Percentiles rank a stretch among this genome's conserved stretches.
phyloP scores from a whole-genome alignment of 2,797 vertebrate genomes.

The Pantherophis vulpinus region DNA sequence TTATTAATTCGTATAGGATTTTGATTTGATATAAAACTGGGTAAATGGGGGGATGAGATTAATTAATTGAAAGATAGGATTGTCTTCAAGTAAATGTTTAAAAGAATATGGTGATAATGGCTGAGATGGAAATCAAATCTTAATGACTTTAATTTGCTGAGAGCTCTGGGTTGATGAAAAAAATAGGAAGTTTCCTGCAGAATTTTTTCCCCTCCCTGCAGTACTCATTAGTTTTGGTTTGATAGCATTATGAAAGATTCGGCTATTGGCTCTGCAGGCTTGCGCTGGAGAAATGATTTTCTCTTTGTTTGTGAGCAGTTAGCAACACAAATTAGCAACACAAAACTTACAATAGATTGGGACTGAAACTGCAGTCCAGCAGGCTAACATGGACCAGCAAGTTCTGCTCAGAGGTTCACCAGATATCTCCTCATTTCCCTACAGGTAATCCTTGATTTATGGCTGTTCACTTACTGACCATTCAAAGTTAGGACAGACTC shows the following conservation, averaged over 20 bases:
- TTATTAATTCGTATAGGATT: constrained; percentile 77
- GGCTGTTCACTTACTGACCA: neutral
- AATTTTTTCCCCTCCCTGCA: constrained; percentile 29
- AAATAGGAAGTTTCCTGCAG: constrained; percentile 55
- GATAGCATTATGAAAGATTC: neutral
- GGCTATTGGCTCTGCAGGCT: neutral
- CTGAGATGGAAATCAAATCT: constrained; percentile 77
- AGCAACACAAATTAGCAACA: neutral
- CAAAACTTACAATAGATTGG: neutral
- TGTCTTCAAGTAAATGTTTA: constrained; percentile 75
- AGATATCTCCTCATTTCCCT: neutral
- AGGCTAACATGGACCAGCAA: neutral
- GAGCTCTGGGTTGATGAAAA: constrained; percentile 57
- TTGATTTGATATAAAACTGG: constrained; percentile 74
- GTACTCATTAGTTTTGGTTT: constrained; percentile 17
- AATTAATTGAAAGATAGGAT: constrained; percentile 78
- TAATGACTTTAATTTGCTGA: constrained; percentile 77
- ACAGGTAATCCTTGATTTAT: neutral
- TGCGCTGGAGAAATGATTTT: neutral
- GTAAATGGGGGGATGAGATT: constrained; percentile 70
- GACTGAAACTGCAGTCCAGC: neutral
- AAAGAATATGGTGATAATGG: constrained; percentile 75
- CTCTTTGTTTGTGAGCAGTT: neutral
- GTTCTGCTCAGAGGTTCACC: neutral
- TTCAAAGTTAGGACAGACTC: neutral